These are phyloP conservation scores for Dynastes tityus DNA, from an alignment of 2,888 invertebrate species.

Conservation along the genomic window DNA sequence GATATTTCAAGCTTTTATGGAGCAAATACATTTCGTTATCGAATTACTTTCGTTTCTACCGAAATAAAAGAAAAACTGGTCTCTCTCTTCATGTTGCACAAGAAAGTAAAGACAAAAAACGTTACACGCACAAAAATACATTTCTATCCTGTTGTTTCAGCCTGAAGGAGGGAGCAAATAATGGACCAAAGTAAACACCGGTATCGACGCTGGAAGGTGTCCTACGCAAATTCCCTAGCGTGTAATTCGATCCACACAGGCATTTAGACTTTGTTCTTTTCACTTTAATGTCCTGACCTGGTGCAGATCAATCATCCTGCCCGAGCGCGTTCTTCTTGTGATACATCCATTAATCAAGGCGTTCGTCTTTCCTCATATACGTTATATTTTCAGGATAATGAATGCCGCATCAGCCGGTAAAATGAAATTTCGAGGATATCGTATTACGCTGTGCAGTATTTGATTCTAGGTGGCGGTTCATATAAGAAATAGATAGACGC, in stretches of 20 bases:
- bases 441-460: not conserved
- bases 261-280: constrained; percentile 48
- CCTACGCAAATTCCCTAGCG: constrained; percentile 45
- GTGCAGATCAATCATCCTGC: constrained; percentile 49
- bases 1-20: no score
- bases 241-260: constrained; percentile 44
- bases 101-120: constrained; percentile 1
- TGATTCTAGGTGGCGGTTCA: not conserved
- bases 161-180: constrained; percentile 26
- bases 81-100: not conserved
- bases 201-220: constrained; percentile 29
- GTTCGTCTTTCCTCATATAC: constrained; percentile 45
- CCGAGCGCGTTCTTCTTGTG: constrained; percentile 35
- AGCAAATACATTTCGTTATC: no score
- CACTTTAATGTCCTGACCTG: constrained; percentile 44
- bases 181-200: constrained; percentile 36
- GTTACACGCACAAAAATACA: constrained; percentile 22
- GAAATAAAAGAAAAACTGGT: not conserved
- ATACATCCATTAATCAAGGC: constrained; percentile 50
- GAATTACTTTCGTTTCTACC: not conserved
- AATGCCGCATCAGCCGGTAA: constrained; percentile 29
- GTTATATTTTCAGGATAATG: constrained; percentile 38
- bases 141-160: constrained; percentile 28
- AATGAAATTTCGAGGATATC: constrained; percentile 20
- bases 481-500: not conserved